Percentiles rank a stretch among this genome's conserved stretches.
Conservation (phyloP, 2,113 vertebrate genomes). For the Ptyas mucosa region DNA sequence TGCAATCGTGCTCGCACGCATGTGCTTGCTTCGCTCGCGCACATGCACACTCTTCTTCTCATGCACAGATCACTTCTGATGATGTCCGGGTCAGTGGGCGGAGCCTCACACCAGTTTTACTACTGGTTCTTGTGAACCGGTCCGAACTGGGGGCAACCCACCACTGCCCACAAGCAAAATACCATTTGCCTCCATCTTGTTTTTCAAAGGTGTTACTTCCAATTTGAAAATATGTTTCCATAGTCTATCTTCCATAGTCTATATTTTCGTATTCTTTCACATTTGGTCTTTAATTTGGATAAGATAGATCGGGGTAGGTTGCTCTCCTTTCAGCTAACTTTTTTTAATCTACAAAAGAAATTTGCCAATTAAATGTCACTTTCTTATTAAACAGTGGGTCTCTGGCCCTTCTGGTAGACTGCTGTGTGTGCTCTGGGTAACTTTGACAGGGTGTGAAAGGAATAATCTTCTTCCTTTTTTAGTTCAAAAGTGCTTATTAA, state of each 20-base stretch:
- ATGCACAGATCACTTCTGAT: too few species aligned
- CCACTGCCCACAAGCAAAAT: neutral
- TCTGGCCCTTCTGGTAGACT: slow-evolving; percentile 12
- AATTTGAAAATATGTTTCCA: neutral
- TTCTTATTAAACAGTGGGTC: slow-evolving; percentile 18
- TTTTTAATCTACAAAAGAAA: slow-evolving; percentile 33
- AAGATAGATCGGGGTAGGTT: neutral
- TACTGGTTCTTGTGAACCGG: too few species aligned
- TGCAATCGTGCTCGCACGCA: too few species aligned
- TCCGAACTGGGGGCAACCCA: too few species aligned
- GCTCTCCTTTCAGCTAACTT: slow-evolving; percentile 23
- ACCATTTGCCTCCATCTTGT: neutral
- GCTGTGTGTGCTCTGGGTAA: slow-evolving; percentile 27
- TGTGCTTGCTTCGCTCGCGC: too few species aligned
- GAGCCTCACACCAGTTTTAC: too few species aligned
- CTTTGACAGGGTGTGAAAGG: slow-evolving; percentile 42
- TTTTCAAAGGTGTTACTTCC: neutral
- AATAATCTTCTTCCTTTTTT: slow-evolving; percentile 22
- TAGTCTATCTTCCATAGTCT: too few species aligned
- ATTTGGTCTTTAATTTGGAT: neutral
- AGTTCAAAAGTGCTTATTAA: slow-evolving; percentile 38
- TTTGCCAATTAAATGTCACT: slow-evolving; percentile 50
- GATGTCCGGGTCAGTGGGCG: too few species aligned
- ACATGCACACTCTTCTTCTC: too few species aligned
- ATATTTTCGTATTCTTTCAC: neutral